Base-by-base conservation (phyloP, 2,888 invertebrate species). In the Sisyra terminalis region DNA sequence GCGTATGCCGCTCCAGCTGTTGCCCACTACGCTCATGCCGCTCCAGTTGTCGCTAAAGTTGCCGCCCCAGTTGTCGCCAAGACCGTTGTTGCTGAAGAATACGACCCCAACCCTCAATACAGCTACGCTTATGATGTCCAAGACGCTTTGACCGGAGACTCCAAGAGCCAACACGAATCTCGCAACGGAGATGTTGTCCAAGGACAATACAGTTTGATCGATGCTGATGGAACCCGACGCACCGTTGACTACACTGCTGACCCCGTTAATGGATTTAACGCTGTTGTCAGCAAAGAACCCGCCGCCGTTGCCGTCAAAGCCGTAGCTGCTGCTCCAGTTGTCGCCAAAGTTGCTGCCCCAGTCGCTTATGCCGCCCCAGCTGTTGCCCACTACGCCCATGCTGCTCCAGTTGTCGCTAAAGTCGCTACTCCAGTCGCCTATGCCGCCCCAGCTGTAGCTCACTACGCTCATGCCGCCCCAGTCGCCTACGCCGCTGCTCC, bases 181-280 rank as follows among this genome's bases (percentile, higher is more conserved):
- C 63, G 66, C 42, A 56, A 57, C 46, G 66, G 65, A 43, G 66
- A 66, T 51, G 61, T 62, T 45, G 66, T 66, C 32, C 63, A 64
- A 49, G 66, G 66, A 43, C 57, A 59, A 46, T 66, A 66, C 54
- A 62, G 61, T 17, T 52, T 66, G 10, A 58, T 64, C 42, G 66
- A 66, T 50, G 58, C 66, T 47, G 66, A 66, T 47, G 66, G 66
- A 49, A 64, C 63, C 35, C 55, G 60, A 43, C 60, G 66, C 44
- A 52, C 62, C 51, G 66, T 66, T 13, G 65, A 65, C 51, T 66
- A 66, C 53, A 62, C 64, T 29, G 64, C 66, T 42, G 66, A 66
- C 55, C 65, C 65, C 32, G 61, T 63, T 32, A 60, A 66, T 49
- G 66, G 66, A 42, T 67, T 67, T 59, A 66, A 67, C 48, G 66